Base-by-base conservation (phyloP, 1,140 invertebrate genomes). In the Cylas formicarius region DNA sequence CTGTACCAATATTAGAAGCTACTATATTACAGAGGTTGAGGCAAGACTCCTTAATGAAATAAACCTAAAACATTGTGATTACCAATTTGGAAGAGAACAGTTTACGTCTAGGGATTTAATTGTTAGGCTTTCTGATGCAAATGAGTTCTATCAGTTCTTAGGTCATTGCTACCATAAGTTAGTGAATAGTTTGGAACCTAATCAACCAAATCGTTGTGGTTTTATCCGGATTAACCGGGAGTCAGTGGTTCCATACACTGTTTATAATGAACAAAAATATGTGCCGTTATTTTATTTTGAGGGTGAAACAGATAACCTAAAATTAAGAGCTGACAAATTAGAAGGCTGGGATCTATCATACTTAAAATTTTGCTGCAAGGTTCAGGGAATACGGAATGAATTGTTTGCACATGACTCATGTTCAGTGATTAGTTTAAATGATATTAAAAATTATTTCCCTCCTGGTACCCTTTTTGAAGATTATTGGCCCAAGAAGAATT, bases 281-380 rank as follows among this genome's bases (percentile, higher is more conserved):
- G 90, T 97, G 37, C 91, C 90, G 8, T 64, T 95, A n/a, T 93
- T 92, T 67, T 91, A 91, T 65, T 91, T 93, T 62, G 88, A 91
- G 70, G 87, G 87, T 45, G 89, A 93, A 72, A 90, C 86, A 1
- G 86, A 91, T 60, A 89, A 87, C 66, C 69, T 90, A 1, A 89
- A 89, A 60, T 73, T 82, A 26, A 89, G 90, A 61, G 84, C 87
- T 23, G 80, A 87, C 58, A 80, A 83, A 59, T 67, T 91, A 23
- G 84, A 86, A 56, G 86, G 86, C 31, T 94, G 90, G 90, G 88
- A 92, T 67, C 64, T 93, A 29, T 86, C 88, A 0, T 93, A 93
- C 66, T 71, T 94, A 29, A 92, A 92, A 67, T 90, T 94, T 63
- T 92, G 90, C 68, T 92, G 90, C 69, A 92, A 92, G 69, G 88